Conservation (phyloP, 2,888 invertebrate species). For the Leptinotarsa juncta region DNA sequence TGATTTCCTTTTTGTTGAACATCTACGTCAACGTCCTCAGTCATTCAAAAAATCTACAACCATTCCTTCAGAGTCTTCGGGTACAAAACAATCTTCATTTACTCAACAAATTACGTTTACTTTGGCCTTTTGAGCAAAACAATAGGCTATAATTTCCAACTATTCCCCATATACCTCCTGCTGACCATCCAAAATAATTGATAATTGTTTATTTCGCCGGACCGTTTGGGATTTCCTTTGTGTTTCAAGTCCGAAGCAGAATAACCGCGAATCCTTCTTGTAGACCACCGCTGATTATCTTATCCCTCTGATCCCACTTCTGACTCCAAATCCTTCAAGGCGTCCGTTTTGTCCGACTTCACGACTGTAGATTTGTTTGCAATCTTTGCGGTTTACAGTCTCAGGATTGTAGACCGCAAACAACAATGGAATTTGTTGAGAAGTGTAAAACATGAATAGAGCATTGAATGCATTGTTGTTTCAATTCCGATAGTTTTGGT, state of each 20-base stretch:
- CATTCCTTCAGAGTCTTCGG: slow-evolving; percentile 24
- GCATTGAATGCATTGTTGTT: too few species aligned
- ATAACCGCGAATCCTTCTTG: slow-evolving; percentile 54
- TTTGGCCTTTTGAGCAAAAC: slow-evolving; percentile 36
- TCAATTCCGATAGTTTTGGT: too few species aligned
- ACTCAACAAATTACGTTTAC: slow-evolving; percentile 37
- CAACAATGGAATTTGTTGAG: too few species aligned
- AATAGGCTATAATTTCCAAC: slow-evolving; percentile 10
- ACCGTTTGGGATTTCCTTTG: slow-evolving; percentile 50
- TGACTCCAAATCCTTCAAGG: slow-evolving; percentile 47
- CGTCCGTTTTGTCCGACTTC: slow-evolving; percentile 29
- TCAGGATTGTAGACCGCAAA: not conserved
- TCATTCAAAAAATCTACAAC: slow-evolving; percentile 32
- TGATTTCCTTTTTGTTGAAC: too few species aligned
- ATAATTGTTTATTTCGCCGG: slow-evolving; percentile 60
- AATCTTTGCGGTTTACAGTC: not conserved
- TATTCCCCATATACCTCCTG: slow-evolving; percentile 24
- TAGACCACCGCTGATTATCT: slow-evolving; percentile 52
- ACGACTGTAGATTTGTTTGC: not conserved
- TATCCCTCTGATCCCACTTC: slow-evolving; percentile 51
- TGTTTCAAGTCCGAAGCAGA: slow-evolving; percentile 36
- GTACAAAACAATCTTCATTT: slow-evolving; percentile 40
- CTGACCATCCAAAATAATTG: slow-evolving; percentile 54
- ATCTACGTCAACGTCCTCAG: too few species aligned
- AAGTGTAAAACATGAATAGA: too few species aligned